Conservation (phyloP, 2,888 invertebrate genomes). For the Apodemia mormo region DNA sequence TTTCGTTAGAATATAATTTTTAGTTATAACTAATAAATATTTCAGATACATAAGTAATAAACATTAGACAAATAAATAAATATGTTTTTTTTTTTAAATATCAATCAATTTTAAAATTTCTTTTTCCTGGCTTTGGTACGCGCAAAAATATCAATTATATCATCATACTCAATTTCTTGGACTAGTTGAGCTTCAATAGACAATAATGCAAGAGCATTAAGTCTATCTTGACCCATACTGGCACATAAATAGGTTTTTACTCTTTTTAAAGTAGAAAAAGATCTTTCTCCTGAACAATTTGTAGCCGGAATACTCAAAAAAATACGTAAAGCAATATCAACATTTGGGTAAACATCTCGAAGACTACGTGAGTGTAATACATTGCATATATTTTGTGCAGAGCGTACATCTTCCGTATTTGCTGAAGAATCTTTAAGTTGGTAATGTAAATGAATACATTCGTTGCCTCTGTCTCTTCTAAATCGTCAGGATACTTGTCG, state of each 20-base stretch:
- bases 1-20: no score
- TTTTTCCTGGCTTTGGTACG: not conserved
- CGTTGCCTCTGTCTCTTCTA: no score
- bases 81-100: not conserved
- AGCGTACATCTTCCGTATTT: not conserved
- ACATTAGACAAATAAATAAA: not conserved
- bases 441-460: not conserved
- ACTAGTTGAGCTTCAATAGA: conserved; percentile 10
- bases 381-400: not conserved
- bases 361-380: conserved; percentile 15
- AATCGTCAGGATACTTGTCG: no score
- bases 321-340: no score
- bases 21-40: no score
- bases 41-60: not conserved
- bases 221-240: conserved; percentile 6
- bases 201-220: not conserved
- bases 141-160: not conserved
- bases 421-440: not conserved
- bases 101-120: not conserved
- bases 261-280: not conserved
- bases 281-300: not conserved
- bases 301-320: conserved; percentile 12
- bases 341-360: conserved; percentile 20
- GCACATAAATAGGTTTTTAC: not conserved
- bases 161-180: not conserved